Percentiles rank a stretch among this genome's conserved stretches.
These are phyloP conservation scores for Frankliniella intonsa DNA, from an alignment of 2,888 invertebrate genomes.

Conservation along the genomic window DNA sequence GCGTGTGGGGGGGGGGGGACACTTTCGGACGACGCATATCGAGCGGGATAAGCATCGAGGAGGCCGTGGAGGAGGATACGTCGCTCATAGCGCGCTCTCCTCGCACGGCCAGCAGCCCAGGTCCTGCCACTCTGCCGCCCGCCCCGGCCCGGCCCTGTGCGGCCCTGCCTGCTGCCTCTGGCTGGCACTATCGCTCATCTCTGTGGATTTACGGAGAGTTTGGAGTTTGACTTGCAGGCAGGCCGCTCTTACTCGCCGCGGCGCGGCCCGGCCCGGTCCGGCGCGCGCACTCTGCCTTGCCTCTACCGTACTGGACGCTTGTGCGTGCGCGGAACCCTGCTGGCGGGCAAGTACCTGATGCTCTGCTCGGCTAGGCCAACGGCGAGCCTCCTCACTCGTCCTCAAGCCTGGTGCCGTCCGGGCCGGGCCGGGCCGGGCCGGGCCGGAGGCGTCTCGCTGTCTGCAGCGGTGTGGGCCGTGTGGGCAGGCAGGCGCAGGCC, in stretches of 20 bases:
- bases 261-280: too few species aligned
- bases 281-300: too few species aligned
- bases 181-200: background rate
- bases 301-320: too few species aligned
- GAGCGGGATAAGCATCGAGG: background rate
- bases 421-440: too few species aligned
- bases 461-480: background rate
- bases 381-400: too few species aligned
- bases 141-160: background rate
- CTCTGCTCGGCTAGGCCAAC: too few species aligned
- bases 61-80: background rate
- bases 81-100: background rate
- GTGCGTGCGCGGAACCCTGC: too few species aligned
- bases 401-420: too few species aligned
- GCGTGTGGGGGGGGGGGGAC: too few species aligned
- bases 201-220: slow-evolving; percentile 23
- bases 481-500: background rate
- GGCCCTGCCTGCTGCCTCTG: background rate
- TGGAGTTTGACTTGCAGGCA: background rate
- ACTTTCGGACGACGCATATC: too few species aligned
- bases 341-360: too few species aligned
- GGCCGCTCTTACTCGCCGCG: background rate
- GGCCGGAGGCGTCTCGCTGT: slow-evolving; percentile 8
- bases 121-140: background rate
- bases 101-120: background rate